Evolutionary conservation across 2,888 invertebrate species (phyloP), one percentile per base, ranked within the genome.

Genomic region (Leucania comma): DNA sequence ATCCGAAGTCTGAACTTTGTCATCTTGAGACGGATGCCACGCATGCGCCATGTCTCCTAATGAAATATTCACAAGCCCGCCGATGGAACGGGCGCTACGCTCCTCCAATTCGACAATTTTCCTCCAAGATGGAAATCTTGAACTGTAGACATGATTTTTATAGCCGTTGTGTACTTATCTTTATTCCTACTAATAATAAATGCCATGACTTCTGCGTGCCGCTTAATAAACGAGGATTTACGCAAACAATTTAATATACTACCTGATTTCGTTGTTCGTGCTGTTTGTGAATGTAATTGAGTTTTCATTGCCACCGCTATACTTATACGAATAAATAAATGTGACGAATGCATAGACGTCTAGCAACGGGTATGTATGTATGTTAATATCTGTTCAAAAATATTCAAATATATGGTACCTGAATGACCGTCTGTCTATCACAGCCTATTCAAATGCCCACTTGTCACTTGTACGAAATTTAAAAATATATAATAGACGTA

Each of bases 1-100:
- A 50, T 22, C 29, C 66, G n/a, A 65, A 67, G 75, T 75, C 54
- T 75, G 58, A 83, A 84, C 71, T 82, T 81, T 79, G 82, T 88
- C 83, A 86, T 87, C 82, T 84, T 74, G 82, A 85, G 84, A 84
- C 73, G 58, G 65, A 73, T 60, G 60, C 58, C 59, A 84, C 86
- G 89, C 89, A 85, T 88, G 90, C 90, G 89, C 88, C 62, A 68
- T 77, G 81, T 63, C 69, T 57, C 51, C 67, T 75, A 29, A 86
- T 90, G 67, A 86, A 90, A 90, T 86, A 89, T 90, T 89, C 86
- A 89, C 65, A 65, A 72, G 54, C 68, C 67, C 67, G 71, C 74
- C 76, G 72, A 81, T 85, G 84, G 81, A 78, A 81, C 82, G 76
- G 69, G 71, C 70, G 64, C 68, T 74, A 65, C 60, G 75, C 73